phyloP scores from a whole-genome alignment of 2,797 vertebrate species.

The Bradypus variegatus region DNA sequence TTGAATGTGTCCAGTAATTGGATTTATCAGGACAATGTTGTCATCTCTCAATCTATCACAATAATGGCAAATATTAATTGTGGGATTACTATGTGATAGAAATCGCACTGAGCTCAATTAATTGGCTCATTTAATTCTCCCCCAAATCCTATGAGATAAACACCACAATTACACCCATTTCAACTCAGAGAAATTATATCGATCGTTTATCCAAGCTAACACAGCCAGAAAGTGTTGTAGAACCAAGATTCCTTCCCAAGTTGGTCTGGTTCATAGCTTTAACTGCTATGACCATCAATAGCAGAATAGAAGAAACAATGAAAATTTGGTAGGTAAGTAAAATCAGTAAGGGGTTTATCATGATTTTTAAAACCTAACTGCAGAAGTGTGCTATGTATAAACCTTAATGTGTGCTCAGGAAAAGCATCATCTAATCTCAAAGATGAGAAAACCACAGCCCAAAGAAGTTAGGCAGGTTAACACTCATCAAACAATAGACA shows the following conservation, averaged over 20 bases:
- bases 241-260: not conserved
- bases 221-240: not conserved
- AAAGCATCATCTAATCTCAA: not conserved
- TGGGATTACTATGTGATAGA: not conserved
- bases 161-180: not conserved
- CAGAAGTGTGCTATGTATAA: not conserved
- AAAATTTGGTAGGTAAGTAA: not conserved
- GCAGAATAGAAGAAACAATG: not conserved
- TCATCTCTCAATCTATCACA: not conserved
- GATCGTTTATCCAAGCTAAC: not conserved
- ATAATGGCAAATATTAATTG: not conserved
- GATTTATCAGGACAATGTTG: not conserved
- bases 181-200: not conserved
- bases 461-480: not conserved
- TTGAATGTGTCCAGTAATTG: not conserved
- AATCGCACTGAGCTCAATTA: not conserved
- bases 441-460: conserved; percentile 8
- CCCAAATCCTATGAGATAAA: not conserved
- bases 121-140: not conserved
- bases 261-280: not conserved
- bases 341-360: not conserved
- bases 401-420: not conserved
- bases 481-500: not conserved
- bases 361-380: not conserved
- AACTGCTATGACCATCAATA: not conserved